Evolutionary conservation across 2,888 invertebrate species (phyloP), one percentile per base, ranked within the genome.

Genomic region (Anodontia alba): DNA sequence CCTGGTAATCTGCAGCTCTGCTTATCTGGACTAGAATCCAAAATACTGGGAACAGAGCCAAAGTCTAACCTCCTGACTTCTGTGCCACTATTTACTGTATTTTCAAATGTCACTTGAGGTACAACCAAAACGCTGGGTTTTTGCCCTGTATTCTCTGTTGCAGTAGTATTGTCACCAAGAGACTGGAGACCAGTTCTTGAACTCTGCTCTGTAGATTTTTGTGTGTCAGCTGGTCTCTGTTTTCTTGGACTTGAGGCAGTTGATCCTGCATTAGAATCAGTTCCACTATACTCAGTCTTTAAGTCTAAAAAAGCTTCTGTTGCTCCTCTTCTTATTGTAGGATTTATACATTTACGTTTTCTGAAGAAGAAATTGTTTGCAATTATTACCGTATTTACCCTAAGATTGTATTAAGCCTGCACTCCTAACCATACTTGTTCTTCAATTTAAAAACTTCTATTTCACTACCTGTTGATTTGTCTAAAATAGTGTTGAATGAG

Each of bases 311-410:
- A 89, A 20, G 89, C 87, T n/a, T 86, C 84, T 10, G 88, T 88
- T 1, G 90, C 89, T 57, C 81, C 84, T 23, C 88, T 78, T 38
- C 87, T 72, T 49, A 89, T 87, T 2, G 83, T 66, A 33, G 92
- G 93, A 54, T 87, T 84, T 66, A 67, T 49, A 81, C 93, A 93
- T 38, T 81, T 87, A 42, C 92, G 86, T 20, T 90, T 73, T 17
- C 90, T 91, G 80, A 7, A 81, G 15, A 33, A 31, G 33, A 26
- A 54, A 26, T 15, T 15, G 46, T n/a, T n/a, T n/a, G n/a, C n/a
- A n/a, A n/a, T n/a, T n/a, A n/a, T n/a, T n/a, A n/a, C n/a, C n/a
- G n/a, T n/a, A n/a, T n/a, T n/a, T n/a, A n/a, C n/a, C n/a, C n/a
- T n/a, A n/a, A n/a, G n/a, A n/a, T n/a, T n/a, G n/a, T n/a, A n/a